These are phyloP conservation scores for Xestoiulus laeticollis DNA, from an alignment of 2,888 invertebrate species.

Conservation along the genomic window DNA sequence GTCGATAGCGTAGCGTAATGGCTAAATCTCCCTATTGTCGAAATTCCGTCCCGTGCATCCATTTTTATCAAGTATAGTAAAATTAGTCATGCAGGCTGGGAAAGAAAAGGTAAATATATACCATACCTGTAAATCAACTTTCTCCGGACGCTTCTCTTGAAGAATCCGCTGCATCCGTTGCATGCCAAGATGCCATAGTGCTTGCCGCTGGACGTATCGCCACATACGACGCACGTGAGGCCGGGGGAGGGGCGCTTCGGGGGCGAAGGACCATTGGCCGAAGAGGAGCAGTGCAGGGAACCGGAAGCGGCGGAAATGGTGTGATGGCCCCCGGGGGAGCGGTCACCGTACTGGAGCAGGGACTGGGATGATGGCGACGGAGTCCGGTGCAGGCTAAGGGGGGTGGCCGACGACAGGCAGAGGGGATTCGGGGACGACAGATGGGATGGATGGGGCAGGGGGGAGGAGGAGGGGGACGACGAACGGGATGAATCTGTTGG, in stretches of 20 bases:
- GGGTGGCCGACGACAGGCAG: slow-evolving; percentile 49
- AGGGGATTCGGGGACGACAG: slow-evolving; percentile 51
- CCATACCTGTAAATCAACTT: slow-evolving; percentile 94
- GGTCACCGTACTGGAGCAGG: not conserved
- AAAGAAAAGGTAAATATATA: no score
- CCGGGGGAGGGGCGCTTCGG: slow-evolving; percentile 69
- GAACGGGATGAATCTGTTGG: slow-evolving; percentile 51
- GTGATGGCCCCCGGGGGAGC: not conserved
- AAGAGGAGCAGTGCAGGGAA: slow-evolving; percentile 40
- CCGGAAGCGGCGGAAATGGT: not conserved
- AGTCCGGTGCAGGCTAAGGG: slow-evolving; percentile 49
- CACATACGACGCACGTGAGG: slow-evolving; percentile 93
- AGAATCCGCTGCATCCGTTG: slow-evolving; percentile 99
- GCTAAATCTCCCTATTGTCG: no score
- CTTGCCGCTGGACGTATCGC: slow-evolving; percentile 96
- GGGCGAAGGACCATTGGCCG: slow-evolving; percentile 51
- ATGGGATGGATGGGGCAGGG: slow-evolving; percentile 40
- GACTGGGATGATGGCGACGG: slow-evolving; percentile 47
- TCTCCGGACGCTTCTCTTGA: slow-evolving; percentile 93
- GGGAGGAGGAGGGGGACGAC: slow-evolving; percentile 50
- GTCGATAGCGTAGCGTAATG: no score
- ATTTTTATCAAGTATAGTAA: no score
- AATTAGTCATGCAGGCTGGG: not conserved
- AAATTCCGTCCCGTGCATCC: no score
- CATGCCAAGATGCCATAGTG: slow-evolving; percentile 98